Percentiles rank a stretch among this genome's conserved stretches.
These are phyloP conservation scores for Amphipyra tragopoginis DNA, from an alignment of 2,888 invertebrate genomes.

Conservation along the genomic window DNA sequence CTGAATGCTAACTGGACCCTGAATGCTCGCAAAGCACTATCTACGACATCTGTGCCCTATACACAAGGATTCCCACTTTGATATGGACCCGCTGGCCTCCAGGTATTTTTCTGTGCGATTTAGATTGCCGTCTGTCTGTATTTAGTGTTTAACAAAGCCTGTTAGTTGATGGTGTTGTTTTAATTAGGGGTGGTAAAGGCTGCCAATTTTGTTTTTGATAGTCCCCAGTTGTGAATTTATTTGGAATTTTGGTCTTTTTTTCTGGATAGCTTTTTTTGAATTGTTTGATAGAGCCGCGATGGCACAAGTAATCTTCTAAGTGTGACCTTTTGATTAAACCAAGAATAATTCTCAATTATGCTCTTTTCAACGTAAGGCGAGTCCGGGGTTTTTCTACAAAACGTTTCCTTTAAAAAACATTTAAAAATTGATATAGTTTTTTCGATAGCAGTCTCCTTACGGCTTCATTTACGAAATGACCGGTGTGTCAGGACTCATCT, in stretches of 20 bases:
- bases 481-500: too few species aligned
- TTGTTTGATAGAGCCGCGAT: too few species aligned
- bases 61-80: slow-evolving; percentile 77
- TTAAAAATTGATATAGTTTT: too few species aligned
- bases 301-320: too few species aligned
- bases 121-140: slow-evolving; percentile 79
- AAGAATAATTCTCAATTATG: too few species aligned
- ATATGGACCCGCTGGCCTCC: slow-evolving; percentile 72
- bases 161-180: slow-evolving; percentile 33
- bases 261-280: too few species aligned
- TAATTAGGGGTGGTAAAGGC: slow-evolving; percentile 18
- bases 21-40: slow-evolving; percentile 77
- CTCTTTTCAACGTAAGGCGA: too few species aligned
- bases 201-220: background rate
- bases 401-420: too few species aligned
- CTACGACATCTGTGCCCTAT: slow-evolving; percentile 75
- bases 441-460: too few species aligned
- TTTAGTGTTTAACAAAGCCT: slow-evolving; percentile 66
- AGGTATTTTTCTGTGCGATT: slow-evolving; percentile 85
- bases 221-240: background rate
- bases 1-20: slow-evolving; percentile 87
- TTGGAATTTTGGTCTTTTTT: background rate
- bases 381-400: too few species aligned
- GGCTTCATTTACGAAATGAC: too few species aligned
- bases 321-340: too few species aligned